Evolutionary conservation across 2,797 vertebrate species (phyloP).

Genomic region (Geotrypetes seraphini): DNA sequence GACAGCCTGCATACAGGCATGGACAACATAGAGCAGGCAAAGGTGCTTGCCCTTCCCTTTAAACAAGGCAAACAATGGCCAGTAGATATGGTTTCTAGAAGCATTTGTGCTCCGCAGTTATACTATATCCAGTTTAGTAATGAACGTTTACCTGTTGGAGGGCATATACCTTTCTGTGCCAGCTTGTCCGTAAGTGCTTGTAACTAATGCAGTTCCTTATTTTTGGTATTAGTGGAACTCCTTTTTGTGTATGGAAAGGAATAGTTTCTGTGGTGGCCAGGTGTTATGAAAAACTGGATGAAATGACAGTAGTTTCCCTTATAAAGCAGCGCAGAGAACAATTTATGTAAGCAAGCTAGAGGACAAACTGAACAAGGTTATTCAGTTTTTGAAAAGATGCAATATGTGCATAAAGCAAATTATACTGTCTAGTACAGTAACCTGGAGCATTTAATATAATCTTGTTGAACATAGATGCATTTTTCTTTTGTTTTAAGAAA

Average conservation of each 20-base stretch:
- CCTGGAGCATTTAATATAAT: conserved; percentile 39
- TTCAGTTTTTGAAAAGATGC: conserved; percentile 27
- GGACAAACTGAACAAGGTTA: too few species aligned
- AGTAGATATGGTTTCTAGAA: conserved; percentile 36
- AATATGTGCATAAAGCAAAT: conserved; percentile 46
- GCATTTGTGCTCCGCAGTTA: conserved; percentile 23
- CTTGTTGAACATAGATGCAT: conserved; percentile 48
- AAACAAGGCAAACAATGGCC: conserved; percentile 39
- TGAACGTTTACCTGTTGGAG: conserved; percentile 50
- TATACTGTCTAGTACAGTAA: conserved; percentile 45
- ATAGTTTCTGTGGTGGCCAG: too few species aligned
- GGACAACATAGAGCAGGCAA: conserved; percentile 24
- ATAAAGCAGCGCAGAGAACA: conserved; percentile 46
- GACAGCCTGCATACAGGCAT: conserved; percentile 31
- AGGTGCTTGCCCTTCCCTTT: conserved; percentile 29
- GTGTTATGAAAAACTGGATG: conserved; percentile 27
- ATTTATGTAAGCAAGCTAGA: too few species aligned
- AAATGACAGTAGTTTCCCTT: conserved; percentile 23
- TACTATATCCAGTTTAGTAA: conserved; percentile 51
- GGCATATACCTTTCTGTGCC: conserved; percentile 59
- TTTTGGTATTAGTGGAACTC: conserved; percentile 38
- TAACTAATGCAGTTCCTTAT: conserved; percentile 36
- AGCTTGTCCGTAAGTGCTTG: conserved; percentile 44
- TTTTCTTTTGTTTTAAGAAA: conserved; percentile 46
- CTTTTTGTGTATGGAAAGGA: conserved; percentile 21